These are phyloP conservation scores for Lapara coniferarum DNA, from an alignment of 2,888 invertebrate species.

Conservation along the genomic window DNA sequence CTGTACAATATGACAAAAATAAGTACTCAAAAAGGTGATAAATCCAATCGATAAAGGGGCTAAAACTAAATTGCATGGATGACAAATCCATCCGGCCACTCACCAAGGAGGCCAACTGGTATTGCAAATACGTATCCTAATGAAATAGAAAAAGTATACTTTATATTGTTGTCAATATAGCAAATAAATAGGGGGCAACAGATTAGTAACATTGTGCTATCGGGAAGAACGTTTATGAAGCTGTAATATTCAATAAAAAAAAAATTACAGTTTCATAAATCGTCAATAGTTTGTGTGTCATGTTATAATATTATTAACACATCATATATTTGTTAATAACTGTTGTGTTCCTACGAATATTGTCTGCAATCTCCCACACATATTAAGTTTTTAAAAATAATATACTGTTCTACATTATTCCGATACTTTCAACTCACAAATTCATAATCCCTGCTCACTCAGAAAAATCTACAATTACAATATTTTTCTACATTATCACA, in stretches of 20 bases:
- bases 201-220: slow-evolving; percentile 60
- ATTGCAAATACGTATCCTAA: slow-evolving; percentile 81
- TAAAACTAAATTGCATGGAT: slow-evolving; percentile 57
- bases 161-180: slow-evolving; percentile 43
- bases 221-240: not conserved
- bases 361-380: not conserved
- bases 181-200: slow-evolving; percentile 37
- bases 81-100: slow-evolving; percentile 66
- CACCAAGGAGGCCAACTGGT: slow-evolving; percentile 82
- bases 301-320: slow-evolving; percentile 23
- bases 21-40: slow-evolving; percentile 41
- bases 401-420: slow-evolving; percentile 6
- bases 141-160: slow-evolving; percentile 69
- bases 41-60: slow-evolving; percentile 34
- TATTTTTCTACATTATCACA: slow-evolving; percentile 21
- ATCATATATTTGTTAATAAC: slow-evolving; percentile 24
- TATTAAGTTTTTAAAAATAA: not conserved
- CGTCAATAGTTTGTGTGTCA: slow-evolving; percentile 17
- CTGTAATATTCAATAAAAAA: not conserved
- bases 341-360: not conserved
- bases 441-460: slow-evolving; percentile 21
- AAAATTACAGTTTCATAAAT: slow-evolving; percentile 5
- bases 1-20: slow-evolving; percentile 42
- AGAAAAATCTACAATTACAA: slow-evolving; percentile 14
- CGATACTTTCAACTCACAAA: slow-evolving; percentile 12